Percentiles rank a stretch among this genome's conserved stretches.
Evolutionary conservation across 2,797 vertebrate species (phyloP).

Genomic region (Squalus acanthias): DNA sequence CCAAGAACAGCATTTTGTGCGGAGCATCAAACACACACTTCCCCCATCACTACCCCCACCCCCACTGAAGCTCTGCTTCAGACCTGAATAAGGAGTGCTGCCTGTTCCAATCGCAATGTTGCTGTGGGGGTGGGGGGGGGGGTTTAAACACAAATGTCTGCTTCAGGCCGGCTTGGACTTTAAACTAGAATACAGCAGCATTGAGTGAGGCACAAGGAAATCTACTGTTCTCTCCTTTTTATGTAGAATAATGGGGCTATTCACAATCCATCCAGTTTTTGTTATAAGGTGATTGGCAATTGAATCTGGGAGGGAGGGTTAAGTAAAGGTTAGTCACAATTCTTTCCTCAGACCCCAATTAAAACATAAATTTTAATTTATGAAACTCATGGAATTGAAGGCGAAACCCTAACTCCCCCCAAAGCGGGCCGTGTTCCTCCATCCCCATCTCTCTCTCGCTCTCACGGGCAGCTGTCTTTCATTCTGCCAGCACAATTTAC

Average conservation of each 20-base stretch:
- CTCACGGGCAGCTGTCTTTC: too few species aligned
- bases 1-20: conserved; percentile 43
- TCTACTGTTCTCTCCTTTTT: neutral
- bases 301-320: neutral
- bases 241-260: neutral
- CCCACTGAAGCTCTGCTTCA: neutral
- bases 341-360: neutral
- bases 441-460: too few species aligned
- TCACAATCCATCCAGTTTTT: neutral
- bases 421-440: too few species aligned
- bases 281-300: too few species aligned
- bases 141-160: neutral
- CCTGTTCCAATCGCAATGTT: neutral
- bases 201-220: neutral
- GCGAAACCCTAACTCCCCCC: too few species aligned
- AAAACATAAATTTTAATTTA: too few species aligned
- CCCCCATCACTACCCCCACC: neutral
- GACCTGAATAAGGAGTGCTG: neutral
- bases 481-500: too few species aligned
- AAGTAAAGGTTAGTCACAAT: neutral
- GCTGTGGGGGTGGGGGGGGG: neutral
- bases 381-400: too few species aligned
- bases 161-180: neutral
- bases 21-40: conserved; percentile 35
- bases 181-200: neutral